Evolutionary conservation across 2,888 invertebrate genomes (phyloP), one percentile per base, ranked within the genome.

Genomic region (Sturmia bella): DNA sequence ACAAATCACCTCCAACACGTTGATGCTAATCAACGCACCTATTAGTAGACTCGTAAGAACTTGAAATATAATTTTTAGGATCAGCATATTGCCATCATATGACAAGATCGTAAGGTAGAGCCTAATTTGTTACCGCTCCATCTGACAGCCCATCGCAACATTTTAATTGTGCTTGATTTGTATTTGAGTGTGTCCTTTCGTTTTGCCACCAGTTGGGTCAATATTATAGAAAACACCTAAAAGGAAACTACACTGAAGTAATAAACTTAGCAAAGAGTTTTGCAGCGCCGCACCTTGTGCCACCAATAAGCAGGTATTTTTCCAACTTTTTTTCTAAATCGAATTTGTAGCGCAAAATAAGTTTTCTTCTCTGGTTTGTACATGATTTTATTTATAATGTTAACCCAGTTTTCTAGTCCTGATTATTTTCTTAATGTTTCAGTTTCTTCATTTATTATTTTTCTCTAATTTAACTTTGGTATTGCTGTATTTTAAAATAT

Each of bases 401-500:
- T 79, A 73, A 79, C 78, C 78, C 9, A 73, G 66, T 66, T 72
- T 61, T 54, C 15, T 41, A 37, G 27, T 59, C 48, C 50, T 64
- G 50, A 57, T 72, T 64, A 70, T 72, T 70, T 64, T 48, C 56
- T 64, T 57, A 41, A 50, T 69, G 61, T 63, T 70, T 64, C 17
- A 72, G 50, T 59, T 3, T 7, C 72, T 78, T 19, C 37, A 56
- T 43, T 41, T 45, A 37, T 57, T 56, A 43, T 50, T 50, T 64
- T 45, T 77, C 61, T 61, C 48, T 54, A 15, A 52, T 63, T 69
- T 37, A 9, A 41, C 48, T 57, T 73, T 73, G n/a, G 15, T 32
- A 64, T 59, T 75, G 75, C 63, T 59, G 82, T 54, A 74, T 82
- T 82, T 66, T 75, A n/a, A 82, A 75, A 74, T 82, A 75, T 78